Evolutionary conservation across 2,888 invertebrate species (phyloP), one percentile per base, ranked within the genome.

Genomic region (Unio pictorum): DNA sequence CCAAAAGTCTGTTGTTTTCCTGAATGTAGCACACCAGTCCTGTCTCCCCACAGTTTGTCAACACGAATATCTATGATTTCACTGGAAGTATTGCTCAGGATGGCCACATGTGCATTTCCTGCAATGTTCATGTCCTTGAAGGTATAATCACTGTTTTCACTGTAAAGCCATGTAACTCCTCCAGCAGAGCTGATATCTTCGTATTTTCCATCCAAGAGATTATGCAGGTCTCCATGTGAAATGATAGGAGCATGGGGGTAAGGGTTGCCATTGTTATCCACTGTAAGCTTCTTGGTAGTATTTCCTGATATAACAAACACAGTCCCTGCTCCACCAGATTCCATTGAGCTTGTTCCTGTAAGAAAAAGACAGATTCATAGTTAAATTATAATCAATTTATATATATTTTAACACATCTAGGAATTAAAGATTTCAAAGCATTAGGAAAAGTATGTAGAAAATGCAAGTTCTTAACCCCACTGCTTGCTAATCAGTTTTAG

Each of bases 321-420:
- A n/a, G 85, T 84, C 1, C 85, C 85, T 17, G 85, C 84, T 26
- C 81, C 85, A 20, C 85, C 85, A 8, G 76, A 69, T 68, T 85
- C 85, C 67, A 74, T 75, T 26, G 66, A 61, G 67, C 82, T 80
- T 7, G 61, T 59, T 56, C 82, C 83, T 83, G 58, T n/a, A 56
- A 63, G 3, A 17, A 63, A 26, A 18, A 18, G 26, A 34, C 2
- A 68, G 28, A 58, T n/a, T 7, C 34, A 34, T 34, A 7, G 34
- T 34, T 34, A 34, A 34, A 7, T 34, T 34, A 5, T 34, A 34
- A 34, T 34, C 34, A 34, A 34, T 34, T 34, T 7, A 34, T 7
- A 28, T 28, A 28, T 28, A 34, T 34, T 34, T 34, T 5, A 34
- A 34, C 34, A 34, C 7, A 34, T 34, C 34, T 34, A 6, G 34